Conservation (phyloP, 2,888 invertebrate genomes). For the Acrobasis suavella region DNA sequence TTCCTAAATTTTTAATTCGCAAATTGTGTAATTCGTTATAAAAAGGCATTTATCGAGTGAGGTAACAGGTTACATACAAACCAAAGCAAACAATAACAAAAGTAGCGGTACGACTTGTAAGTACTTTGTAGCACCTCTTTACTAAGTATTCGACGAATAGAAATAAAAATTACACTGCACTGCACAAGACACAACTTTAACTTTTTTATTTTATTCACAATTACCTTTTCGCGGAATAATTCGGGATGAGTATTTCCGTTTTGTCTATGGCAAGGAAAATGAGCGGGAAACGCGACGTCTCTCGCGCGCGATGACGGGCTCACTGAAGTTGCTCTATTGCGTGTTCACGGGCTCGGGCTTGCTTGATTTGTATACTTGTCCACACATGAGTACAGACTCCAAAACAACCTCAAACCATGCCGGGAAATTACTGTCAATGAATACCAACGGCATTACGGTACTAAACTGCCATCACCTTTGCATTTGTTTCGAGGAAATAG, state of each 20-base stretch:
- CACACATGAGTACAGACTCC: slow-evolving; percentile 22
- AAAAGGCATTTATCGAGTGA: slow-evolving; percentile 22
- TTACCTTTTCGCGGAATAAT: slow-evolving; percentile 65
- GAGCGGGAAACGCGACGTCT: slow-evolving; percentile 62
- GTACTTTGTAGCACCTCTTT: slow-evolving; percentile 16
- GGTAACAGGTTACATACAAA: slow-evolving; percentile 39
- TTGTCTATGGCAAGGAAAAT: slow-evolving; percentile 49
- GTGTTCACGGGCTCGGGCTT: neutral
- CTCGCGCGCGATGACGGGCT: slow-evolving; percentile 51
- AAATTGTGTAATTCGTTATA: neutral
- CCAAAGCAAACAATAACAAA: slow-evolving; percentile 49
- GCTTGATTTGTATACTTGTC: slow-evolving; percentile 23
- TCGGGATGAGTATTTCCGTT: slow-evolving; percentile 45
- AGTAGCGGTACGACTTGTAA: slow-evolving; percentile 41
- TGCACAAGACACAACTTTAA: slow-evolving; percentile 29
- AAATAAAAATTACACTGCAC: slow-evolving; percentile 1
- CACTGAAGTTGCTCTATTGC: slow-evolving; percentile 45
- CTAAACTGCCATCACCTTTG: slow-evolving; percentile 17
- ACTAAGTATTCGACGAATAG: neutral
- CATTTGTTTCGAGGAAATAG: neutral
- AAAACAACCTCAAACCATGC: slow-evolving; percentile 28
- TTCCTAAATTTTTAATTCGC: too few species aligned
- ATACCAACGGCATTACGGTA: slow-evolving; percentile 36
- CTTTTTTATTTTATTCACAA: slow-evolving; percentile 33
- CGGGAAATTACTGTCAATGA: slow-evolving; percentile 29